phyloP scores from a whole-genome alignment of 2,113 vertebrate species.

The Phalacrocorax pelagicus region DNA sequence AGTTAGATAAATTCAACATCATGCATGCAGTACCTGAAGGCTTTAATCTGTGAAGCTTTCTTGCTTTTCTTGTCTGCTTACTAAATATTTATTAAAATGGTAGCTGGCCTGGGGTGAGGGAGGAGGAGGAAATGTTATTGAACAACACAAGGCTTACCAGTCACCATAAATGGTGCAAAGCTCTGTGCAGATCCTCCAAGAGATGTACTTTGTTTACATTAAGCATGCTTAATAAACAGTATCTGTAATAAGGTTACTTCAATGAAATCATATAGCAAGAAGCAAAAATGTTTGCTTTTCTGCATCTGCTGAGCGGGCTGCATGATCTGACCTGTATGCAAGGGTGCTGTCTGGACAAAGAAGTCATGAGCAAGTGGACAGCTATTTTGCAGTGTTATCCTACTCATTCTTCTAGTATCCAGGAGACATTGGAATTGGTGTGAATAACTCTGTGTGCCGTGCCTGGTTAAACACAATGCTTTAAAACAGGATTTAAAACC shows the following conservation, averaged over 20 bases:
- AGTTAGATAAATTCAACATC: neutral
- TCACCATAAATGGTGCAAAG: neutral
- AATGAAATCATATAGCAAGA: neutral
- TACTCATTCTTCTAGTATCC: slow-evolving; percentile 61
- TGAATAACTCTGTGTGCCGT: neutral
- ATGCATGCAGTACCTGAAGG: neutral
- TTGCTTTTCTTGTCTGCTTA: neutral
- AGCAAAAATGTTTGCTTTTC: neutral
- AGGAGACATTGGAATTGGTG: slow-evolving; percentile 25
- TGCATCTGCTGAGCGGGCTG: neutral
- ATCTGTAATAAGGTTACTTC: neutral
- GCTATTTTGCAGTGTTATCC: slow-evolving; percentile 63
- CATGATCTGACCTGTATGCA: neutral
- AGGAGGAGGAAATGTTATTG: neutral
- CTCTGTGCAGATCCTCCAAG: neutral
- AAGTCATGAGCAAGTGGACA: slow-evolving; percentile 23
- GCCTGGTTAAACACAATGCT: neutral
- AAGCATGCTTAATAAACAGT: neutral
- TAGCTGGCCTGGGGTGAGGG: neutral
- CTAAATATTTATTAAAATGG: neutral
- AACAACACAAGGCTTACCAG: neutral
- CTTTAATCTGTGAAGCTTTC: neutral
- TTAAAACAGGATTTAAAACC: neutral
- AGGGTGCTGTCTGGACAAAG: slow-evolving; percentile 9
- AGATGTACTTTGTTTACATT: neutral